These are phyloP conservation scores for Triplophysa dalaica DNA, from an alignment of 2,113 vertebrate species.

Conservation along the genomic window DNA sequence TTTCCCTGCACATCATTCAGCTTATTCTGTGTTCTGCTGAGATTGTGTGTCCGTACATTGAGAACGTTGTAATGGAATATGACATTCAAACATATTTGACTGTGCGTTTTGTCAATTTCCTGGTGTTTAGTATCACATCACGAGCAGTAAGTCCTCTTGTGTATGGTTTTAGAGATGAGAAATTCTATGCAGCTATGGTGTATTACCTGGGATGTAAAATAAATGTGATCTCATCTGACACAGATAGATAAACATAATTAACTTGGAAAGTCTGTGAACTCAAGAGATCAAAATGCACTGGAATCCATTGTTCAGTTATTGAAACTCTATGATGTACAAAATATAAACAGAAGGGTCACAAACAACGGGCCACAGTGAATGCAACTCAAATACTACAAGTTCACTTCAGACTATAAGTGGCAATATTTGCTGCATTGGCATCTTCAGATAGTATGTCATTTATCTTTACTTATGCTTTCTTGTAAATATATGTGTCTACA, in stretches of 20 bases:
- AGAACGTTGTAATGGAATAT: constrained; percentile 33
- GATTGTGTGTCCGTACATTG: constrained; percentile 51
- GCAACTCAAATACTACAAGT: no score
- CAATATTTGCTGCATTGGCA: no score
- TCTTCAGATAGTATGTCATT: no score
- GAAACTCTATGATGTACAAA: no score
- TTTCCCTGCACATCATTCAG: constrained; percentile 61
- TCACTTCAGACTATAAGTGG: no score
- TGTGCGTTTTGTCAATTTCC: constrained; percentile 51
- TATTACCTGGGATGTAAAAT: constrained; percentile 47
- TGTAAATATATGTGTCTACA: no score
- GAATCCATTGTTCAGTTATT: no score
- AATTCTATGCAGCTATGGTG: constrained; percentile 31
- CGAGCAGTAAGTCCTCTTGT: constrained; percentile 59
- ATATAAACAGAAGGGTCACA: no score
- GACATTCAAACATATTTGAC: constrained; percentile 36
- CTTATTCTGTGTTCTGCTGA: constrained; percentile 54
- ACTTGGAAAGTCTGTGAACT: not conserved
- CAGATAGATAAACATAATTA: not conserved
- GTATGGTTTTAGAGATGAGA: constrained; percentile 61
- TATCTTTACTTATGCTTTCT: no score
- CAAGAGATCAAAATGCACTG: no score
- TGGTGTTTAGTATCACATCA: constrained; percentile 54
- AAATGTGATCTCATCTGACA: constrained; percentile 32
- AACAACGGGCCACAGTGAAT: no score